A percentile compares a stretch with the other conserved stretches of the same genome.
phyloP scores from a whole-genome alignment of 1,140 invertebrate species.

The Trichonephila clavata region DNA sequence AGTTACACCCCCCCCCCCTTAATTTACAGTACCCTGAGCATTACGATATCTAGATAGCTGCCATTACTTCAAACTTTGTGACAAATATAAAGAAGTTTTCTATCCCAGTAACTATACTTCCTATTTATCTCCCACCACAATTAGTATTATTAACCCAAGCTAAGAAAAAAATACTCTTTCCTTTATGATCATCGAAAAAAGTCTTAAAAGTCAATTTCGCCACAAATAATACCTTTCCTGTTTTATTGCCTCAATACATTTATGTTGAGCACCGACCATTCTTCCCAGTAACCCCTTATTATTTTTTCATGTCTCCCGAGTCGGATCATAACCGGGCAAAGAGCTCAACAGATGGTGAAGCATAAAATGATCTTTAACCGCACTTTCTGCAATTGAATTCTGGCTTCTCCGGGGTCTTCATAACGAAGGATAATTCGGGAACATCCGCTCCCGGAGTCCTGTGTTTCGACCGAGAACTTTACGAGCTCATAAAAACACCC shows the following conservation, averaged over 20 bases:
- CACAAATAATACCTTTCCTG: conserved; percentile 3
- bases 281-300: not conserved
- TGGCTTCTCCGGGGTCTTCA: not conserved
- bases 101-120: too few species aligned
- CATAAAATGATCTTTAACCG: conserved; percentile 25
- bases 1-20: too few species aligned
- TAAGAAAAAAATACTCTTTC: not conserved
- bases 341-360: conserved; percentile 6
- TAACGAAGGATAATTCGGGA: conserved; percentile 16
- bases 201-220: conserved; percentile 17
- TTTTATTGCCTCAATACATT: conserved; percentile 24
- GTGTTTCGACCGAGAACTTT: conserved; percentile 1
- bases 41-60: too few species aligned
- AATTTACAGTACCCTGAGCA: too few species aligned
- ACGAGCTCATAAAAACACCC: conserved; percentile 30
- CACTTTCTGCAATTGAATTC: conserved; percentile 34
- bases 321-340: not conserved
- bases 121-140: not conserved
- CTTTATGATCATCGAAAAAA: conserved; percentile 13
- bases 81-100: too few species aligned
- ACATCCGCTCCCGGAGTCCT: not conserved
- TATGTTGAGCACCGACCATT: not conserved
- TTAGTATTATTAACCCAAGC: not conserved
- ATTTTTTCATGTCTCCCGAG: conserved; percentile 22
- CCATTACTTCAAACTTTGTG: too few species aligned